Percentiles rank a stretch among this genome's conserved stretches.
These are phyloP conservation scores for Chrysodeixis includens DNA, from an alignment of 2,888 invertebrate species.

Conservation along the genomic window DNA sequence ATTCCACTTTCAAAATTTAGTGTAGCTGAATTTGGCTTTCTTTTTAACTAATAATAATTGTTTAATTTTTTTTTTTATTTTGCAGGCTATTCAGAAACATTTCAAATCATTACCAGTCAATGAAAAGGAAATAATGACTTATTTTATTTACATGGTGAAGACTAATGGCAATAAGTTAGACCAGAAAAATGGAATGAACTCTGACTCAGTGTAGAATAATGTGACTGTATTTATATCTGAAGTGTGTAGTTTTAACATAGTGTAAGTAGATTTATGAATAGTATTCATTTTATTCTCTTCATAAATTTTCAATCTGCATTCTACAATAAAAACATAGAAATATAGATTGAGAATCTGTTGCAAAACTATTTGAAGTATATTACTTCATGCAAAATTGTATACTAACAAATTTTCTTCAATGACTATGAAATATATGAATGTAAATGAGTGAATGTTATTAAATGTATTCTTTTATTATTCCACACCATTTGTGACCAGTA, in stretches of 20 bases:
- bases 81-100: slow-evolving; percentile 97
- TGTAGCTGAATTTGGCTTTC: neutral
- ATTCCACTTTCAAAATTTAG: neutral
- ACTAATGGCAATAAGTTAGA: slow-evolving; percentile 96
- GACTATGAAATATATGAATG: slow-evolving; percentile 31
- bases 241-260: slow-evolving; percentile 70
- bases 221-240: slow-evolving; percentile 69
- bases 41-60: slow-evolving; percentile 11
- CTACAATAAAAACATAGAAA: slow-evolving; percentile 59
- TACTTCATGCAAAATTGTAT: slow-evolving; percentile 72
- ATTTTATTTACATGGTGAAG: slow-evolving; percentile 98
- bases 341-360: slow-evolving; percentile 68
- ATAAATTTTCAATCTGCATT: slow-evolving; percentile 71
- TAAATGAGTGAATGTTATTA: slow-evolving; percentile 50
- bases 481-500: slow-evolving; percentile 27
- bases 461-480: slow-evolving; percentile 50
- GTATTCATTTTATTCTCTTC: slow-evolving; percentile 67
- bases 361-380: slow-evolving; percentile 70
- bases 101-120: slow-evolving; percentile 98
- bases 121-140: slow-evolving; percentile 98
- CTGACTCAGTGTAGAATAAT: slow-evolving; percentile 86
- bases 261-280: slow-evolving; percentile 65
- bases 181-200: slow-evolving; percentile 93
- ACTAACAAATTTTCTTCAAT: slow-evolving; percentile 53
- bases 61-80: slow-evolving; percentile 62